Evolutionary conservation across 2,888 invertebrate species (phyloP), one percentile per base, ranked within the genome.

Genomic region (Orthonevra nobilis): DNA sequence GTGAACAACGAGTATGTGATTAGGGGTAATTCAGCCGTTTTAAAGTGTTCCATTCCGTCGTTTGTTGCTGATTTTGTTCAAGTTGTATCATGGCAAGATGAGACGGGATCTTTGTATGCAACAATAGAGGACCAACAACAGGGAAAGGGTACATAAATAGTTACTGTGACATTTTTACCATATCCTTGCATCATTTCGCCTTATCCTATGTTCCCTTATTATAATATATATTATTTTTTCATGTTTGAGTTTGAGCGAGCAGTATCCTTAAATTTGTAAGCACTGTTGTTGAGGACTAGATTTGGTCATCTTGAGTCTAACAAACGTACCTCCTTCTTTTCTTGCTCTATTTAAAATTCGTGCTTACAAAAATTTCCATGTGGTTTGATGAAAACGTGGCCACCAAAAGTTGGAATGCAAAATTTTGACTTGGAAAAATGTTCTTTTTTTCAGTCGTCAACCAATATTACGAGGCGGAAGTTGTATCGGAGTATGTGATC

Each of bases 401-500:
- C n/a, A n/a, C n/a, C n/a, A n/a, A n/a, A n/a, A n/a, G n/a, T n/a
- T n/a, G n/a, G n/a, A n/a, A n/a, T n/a, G n/a, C n/a, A n/a, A n/a
- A n/a, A n/a, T n/a, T n/a, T n/a, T n/a, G n/a, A n/a, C n/a, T n/a
- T n/a, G n/a, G n/a, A n/a, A n/a, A n/a, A n/a, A n/a, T n/a, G n/a
- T n/a, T 23, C 14, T 34, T 30, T 42, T 77, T 69, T 10, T 54
- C 92, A 96, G 96, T 96, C 87, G 96, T 96, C 72, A 94, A 94
- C 86, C 96, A 96, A 89, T 95, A 94, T 88, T 96, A 95, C 89
- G 95, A 96, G 89, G 94, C 95, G 36, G 96, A 96, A 90, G 94
- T 94, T 83, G 95, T 96, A 82, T 95, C 96, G 81, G 96, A 96
- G 87, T 96, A 96, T 89, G 96, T 96, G 38, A 96, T 96, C 84